Evolutionary conservation across 64 coral and sea anemone species (phyloP).

Genomic region (Trachythela sp.): DNA sequence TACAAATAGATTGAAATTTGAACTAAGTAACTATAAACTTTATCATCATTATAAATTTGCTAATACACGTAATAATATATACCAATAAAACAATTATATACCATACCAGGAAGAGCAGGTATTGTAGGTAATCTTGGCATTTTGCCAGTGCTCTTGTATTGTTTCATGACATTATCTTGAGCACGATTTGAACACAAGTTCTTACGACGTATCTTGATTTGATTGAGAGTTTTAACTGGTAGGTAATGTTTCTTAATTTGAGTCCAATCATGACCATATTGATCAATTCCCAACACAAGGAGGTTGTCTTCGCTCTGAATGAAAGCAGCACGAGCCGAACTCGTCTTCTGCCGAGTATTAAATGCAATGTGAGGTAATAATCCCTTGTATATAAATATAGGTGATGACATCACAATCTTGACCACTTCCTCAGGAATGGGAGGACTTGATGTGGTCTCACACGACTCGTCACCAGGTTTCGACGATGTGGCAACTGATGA

Average conservation of each 20-base stretch:
- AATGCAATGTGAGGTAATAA: not conserved
- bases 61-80: not conserved
- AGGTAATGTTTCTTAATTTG: not conserved
- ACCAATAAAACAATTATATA: not conserved
- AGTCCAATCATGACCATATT: not conserved
- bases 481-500: not conserved
- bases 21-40: no score
- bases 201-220: constrained; percentile 13
- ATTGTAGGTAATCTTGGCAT: not conserved
- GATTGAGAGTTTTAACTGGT: not conserved
- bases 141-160: not conserved
- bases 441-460: not conserved
- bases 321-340: not conserved
- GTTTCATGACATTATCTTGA: not conserved
- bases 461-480: not conserved
- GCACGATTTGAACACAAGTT: not conserved
- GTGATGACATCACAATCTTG: not conserved
- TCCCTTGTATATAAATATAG: not conserved
- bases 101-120: not conserved
- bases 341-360: not conserved
- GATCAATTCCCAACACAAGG: not conserved
- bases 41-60: no score
- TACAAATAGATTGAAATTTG: no score
- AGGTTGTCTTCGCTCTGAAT: not conserved
- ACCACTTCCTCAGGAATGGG: not conserved